Base-by-base conservation (phyloP, 2,888 invertebrate species). In the Synanthedon tipuliformis region DNA sequence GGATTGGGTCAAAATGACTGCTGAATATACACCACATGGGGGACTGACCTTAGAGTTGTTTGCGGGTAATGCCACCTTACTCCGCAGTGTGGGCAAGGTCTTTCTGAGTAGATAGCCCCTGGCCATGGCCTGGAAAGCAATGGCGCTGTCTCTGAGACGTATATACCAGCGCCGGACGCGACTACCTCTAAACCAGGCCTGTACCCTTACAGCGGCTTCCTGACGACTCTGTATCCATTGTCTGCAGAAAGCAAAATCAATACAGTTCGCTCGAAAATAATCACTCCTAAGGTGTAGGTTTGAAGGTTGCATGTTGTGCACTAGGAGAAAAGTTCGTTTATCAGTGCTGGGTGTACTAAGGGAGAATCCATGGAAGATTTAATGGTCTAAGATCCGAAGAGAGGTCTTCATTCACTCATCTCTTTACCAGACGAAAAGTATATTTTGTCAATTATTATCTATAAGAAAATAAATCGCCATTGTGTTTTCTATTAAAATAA, bases 141-240 rank as follows among this genome's bases (percentile, higher is more conserved):
- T 71, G 13, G 92, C 74, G 5, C 90, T 89, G 8, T 73, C 69
- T 50, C 89, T 89, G 8, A 95, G 75, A 55, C 90, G 90, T 55
- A 89, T 78, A 74, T 90, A 93, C 91, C 93, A 93, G 51, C 88
- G 86, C 3, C 93, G 89, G 34, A 89, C 89, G 54, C 89, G 89
- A 62, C 91, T 91, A 23, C 93, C 92, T 54, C 94, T 89, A 93
- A 94, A 96, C 68, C 90, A 89, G 51, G 93, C 89, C 73, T 98
- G 97, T 53, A 98, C 92, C 52, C 90, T 90, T 12, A 89, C 66
- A 1, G 89, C 92, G 1, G 92, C 91, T 56, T 89, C 88, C 53
- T 89, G 82, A 0, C 91, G 86, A 18, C 78, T 68, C 27, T 81
- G 74, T 16, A 91, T 73, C 71, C 88, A 88, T 62, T 84, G 80